A percentile compares a stretch with the other conserved stretches of the same genome.
These are phyloP conservation scores for Amaurobius ferox DNA, from an alignment of 2,888 invertebrate genomes.

Conservation along the genomic window DNA sequence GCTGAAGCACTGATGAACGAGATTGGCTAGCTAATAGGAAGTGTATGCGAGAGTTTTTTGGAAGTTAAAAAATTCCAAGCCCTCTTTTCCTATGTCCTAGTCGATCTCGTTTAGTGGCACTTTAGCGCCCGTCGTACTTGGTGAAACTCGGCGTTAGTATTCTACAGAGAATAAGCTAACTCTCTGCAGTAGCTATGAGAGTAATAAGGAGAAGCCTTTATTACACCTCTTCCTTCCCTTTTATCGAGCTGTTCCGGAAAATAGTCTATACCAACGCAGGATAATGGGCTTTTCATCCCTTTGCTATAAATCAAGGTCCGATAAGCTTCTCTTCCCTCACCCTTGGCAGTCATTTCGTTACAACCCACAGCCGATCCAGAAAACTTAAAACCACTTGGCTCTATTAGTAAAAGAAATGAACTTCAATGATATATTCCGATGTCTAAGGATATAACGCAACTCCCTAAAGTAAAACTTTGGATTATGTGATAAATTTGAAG, in stretches of 20 bases:
- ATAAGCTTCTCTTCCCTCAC: conserved; percentile 38
- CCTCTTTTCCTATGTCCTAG: too few species aligned
- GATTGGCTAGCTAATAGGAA: too few species aligned
- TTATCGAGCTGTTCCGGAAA: conserved; percentile 68
- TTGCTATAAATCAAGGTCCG: conserved; percentile 61
- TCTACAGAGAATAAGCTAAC: conserved; percentile 29
- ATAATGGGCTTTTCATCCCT: conserved; percentile 63
- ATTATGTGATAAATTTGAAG: not conserved
- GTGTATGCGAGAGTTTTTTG: too few species aligned
- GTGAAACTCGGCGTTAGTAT: too few species aligned
- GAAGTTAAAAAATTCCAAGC: too few species aligned
- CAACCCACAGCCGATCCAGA: conserved; percentile 13
- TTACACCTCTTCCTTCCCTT: conserved; percentile 59
- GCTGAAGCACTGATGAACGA: too few species aligned
- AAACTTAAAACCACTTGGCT: conserved; percentile 19
- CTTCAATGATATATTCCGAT: conserved; percentile 44
- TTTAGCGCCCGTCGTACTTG: too few species aligned
- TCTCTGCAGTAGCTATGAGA: conserved; percentile 45
- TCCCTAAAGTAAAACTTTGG: not conserved
- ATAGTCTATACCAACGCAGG: conserved; percentile 42
- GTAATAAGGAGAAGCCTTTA: conserved; percentile 65
- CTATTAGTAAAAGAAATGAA: conserved; percentile 58
- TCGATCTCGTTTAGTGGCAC: too few species aligned
- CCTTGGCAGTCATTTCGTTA: conserved; percentile 50
- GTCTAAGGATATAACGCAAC: conserved; percentile 24